Percentiles rank a stretch among this genome's conserved stretches.
phyloP scores from a whole-genome alignment of 2,797 vertebrate species.

The Manis pentadactyla region DNA sequence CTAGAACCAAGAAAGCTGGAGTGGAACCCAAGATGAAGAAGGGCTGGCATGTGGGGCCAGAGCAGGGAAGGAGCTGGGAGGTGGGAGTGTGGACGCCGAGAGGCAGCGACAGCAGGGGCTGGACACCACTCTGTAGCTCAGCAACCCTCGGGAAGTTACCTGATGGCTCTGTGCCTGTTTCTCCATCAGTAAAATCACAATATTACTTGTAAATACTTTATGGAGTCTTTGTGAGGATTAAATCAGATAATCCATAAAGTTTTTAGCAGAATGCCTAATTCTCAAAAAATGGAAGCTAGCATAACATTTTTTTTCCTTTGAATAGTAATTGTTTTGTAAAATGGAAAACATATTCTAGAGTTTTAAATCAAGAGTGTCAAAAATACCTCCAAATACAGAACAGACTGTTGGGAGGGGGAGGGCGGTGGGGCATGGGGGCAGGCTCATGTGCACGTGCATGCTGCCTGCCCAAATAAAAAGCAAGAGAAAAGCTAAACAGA shows the following conservation, averaged over 20 bases:
- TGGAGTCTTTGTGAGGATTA: neutral
- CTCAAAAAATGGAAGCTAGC: slow-evolving; percentile 22
- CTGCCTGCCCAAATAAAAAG: slow-evolving; percentile 7
- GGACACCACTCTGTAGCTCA: neutral
- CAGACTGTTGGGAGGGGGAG: neutral
- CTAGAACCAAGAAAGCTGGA: neutral
- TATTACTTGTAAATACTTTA: neutral
- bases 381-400: slow-evolving; percentile 46
- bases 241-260: neutral
- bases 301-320: neutral
- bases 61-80: neutral
- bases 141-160: neutral
- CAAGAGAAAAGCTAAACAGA: slow-evolving; percentile 18
- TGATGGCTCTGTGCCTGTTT: neutral
- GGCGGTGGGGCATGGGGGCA: neutral
- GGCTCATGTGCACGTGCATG: neutral
- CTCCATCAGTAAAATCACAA: neutral
- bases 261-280: neutral
- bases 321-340: slow-evolving; percentile 57
- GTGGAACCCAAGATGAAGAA: neutral
- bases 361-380: slow-evolving; percentile 59
- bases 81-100: neutral
- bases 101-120: neutral
- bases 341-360: slow-evolving; percentile 43
- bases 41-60: neutral